Conservation (phyloP, 2,797 vertebrate species). For the Synanceia verrucosa region DNA sequence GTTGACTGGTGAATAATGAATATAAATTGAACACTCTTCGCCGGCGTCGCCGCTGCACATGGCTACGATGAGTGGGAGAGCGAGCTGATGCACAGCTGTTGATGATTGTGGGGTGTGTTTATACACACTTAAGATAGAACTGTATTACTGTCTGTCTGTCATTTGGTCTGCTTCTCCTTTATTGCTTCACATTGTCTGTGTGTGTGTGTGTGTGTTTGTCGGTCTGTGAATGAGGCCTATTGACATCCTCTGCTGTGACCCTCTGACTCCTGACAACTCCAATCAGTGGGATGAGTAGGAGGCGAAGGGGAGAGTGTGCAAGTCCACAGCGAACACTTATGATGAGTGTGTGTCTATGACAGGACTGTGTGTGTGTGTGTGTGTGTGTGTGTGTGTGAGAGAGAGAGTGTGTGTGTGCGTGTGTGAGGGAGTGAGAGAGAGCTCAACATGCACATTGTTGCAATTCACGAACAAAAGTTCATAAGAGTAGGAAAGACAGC, state of each 20-base stretch:
- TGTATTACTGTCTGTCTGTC: conserved; percentile 49
- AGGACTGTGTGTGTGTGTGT: conserved; percentile 12
- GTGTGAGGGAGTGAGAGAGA: conserved; percentile 7
- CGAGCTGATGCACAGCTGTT: conserved; percentile 62
- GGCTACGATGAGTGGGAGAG: conserved; percentile 45
- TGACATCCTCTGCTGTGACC: conserved; percentile 76
- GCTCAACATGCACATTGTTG: conserved; percentile 42
- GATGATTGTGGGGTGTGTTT: conserved; percentile 65
- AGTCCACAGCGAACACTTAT: conserved; percentile 45
- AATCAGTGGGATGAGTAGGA: conserved; percentile 73
- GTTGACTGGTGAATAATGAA: conserved; percentile 87
- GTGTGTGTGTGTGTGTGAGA: not conserved
- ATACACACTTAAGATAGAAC: conserved; percentile 57
- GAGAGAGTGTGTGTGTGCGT: not conserved
- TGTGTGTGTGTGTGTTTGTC: conserved; percentile 1
- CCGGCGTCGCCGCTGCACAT: conserved; percentile 42
- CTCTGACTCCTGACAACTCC: conserved; percentile 77
- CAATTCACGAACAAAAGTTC: conserved; percentile 28
- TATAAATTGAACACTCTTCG: conserved; percentile 75
- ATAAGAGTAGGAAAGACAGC: conserved; percentile 6
- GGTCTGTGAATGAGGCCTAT: conserved; percentile 66
- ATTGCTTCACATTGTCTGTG: not conserved
- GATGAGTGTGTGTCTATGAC: conserved; percentile 41
- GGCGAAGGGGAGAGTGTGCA: conserved; percentile 43
- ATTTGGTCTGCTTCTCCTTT: conserved; percentile 44